Evolutionary conservation across 2,797 vertebrate species (phyloP), one percentile per base, ranked within the genome.

Genomic region (Dipus sagitta): DNA sequence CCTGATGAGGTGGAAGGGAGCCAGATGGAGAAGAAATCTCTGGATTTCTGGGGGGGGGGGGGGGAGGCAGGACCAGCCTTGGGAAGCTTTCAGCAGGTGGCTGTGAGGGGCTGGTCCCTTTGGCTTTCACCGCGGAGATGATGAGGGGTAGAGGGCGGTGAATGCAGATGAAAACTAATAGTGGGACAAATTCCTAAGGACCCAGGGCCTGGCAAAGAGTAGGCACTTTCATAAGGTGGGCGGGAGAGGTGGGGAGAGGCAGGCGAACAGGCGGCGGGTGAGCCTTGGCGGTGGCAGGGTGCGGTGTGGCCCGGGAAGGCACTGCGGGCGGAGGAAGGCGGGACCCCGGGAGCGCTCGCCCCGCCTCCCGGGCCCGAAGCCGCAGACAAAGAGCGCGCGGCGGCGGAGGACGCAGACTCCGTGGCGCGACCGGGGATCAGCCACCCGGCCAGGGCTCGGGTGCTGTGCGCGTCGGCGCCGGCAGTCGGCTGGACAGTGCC

Each of bases 371-470:
- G 47, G 74, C 70, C 2, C 2, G 0, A 42, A 88, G 78, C 88
- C 9, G 13, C 88, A 96, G 92, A 96, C 96, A 94, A 96, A 96
- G 96, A 93, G 72, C 86, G 18, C 74, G 34, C 12, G 4, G 89
- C 9, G 13, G 62, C 20, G 1, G 78, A 32, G 14, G 70, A 15
- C 15, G 79, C 52, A 6, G 52, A 5, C 11, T 24, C 21, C 0
- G 62, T 38, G 0, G 30, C 20, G 2, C 1, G 3, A 18, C 77
- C 10, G 30, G 28, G 14, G 20, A 47, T 21, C 71, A 1, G 62
- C 20, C 13, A 6, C 24, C 34, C n/a, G n/a, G n/a, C n/a, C n/a
- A n/a, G n/a, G 17, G 67, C 68, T 30, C 12, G 15, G 30, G n/a
- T n/a, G n/a, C 32, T n/a, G n/a, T 17, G n/a, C 30, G 20, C 65